A percentile compares a stretch with the other conserved stretches of the same genome.
Conservation (phyloP, 2,113 vertebrate genomes). For the Mesembrinibis cayennensis region DNA sequence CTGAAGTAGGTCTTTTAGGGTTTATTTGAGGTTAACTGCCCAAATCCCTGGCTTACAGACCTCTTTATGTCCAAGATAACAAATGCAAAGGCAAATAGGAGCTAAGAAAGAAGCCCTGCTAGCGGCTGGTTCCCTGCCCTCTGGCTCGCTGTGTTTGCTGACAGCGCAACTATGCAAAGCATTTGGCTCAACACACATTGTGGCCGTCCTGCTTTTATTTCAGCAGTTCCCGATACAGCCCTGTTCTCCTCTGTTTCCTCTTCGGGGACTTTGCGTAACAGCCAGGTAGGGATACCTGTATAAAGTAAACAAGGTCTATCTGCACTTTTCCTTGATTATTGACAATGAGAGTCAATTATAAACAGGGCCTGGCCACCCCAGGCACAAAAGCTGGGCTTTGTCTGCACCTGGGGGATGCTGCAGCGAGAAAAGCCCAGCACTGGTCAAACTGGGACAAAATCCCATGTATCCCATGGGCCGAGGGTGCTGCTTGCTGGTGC, state of each 20-base stretch:
- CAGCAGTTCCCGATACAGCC: background rate
- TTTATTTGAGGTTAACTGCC: conserved; percentile 64
- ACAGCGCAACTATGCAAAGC: conserved; percentile 38
- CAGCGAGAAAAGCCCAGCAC: background rate
- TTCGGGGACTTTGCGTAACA: background rate
- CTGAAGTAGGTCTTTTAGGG: background rate
- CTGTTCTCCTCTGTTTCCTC: background rate
- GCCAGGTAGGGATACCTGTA: background rate
- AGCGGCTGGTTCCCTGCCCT: background rate
- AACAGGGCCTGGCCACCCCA: background rate
- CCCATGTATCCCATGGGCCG: too few relatives aligned
- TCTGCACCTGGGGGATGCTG: background rate
- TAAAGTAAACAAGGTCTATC: background rate
- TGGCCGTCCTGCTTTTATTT: background rate
- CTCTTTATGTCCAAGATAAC: conserved; percentile 42
- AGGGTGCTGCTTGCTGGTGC: background rate
- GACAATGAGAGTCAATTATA: background rate
- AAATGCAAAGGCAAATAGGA: conserved; percentile 31
- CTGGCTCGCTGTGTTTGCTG: conserved; percentile 19
- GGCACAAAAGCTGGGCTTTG: background rate
- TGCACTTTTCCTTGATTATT: background rate
- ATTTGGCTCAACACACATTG: background rate
- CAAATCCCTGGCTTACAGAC: conserved; percentile 39
- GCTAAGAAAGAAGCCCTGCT: background rate
- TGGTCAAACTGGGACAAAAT: background rate